Conservation (phyloP, 2,888 invertebrate species). For the Aethes cnicana region DNA sequence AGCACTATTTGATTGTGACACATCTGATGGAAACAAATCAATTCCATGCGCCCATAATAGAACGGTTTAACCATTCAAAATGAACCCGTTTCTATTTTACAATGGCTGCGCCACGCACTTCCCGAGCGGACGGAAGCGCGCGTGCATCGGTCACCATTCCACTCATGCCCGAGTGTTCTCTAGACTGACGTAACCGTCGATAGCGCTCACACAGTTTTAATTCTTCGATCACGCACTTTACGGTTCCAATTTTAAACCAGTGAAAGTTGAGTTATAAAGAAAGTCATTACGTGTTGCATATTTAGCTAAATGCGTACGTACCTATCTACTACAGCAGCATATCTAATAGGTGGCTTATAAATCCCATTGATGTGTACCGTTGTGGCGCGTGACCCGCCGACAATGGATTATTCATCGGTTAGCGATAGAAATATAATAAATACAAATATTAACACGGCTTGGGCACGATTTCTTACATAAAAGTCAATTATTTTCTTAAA, state of each 20-base stretch:
- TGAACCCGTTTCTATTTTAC: constrained; percentile 46
- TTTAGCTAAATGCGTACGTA: constrained; percentile 33
- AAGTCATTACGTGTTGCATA: constrained; percentile 56
- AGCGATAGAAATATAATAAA: constrained; percentile 39
- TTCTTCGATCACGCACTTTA: constrained; percentile 38
- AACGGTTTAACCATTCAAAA: constrained; percentile 33
- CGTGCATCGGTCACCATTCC: constrained; percentile 57
- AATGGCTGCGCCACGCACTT: constrained; percentile 50
- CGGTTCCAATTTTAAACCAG: constrained; percentile 42
- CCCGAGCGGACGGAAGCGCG: constrained; percentile 54
- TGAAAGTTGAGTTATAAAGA: constrained; percentile 62
- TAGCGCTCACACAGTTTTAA: constrained; percentile 36
- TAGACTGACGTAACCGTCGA: constrained; percentile 41
- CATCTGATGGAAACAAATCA: neutral
- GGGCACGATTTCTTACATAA: constrained; percentile 12
- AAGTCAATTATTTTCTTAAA: too few species aligned
- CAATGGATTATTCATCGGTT: constrained; percentile 43
- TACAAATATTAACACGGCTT: constrained; percentile 29
- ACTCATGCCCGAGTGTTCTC: constrained; percentile 50
- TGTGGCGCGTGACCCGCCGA: constrained; percentile 57
- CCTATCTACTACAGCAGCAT: constrained; percentile 34
- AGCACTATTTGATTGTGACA: too few species aligned
- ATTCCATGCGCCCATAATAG: neutral
- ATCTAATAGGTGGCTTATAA: constrained; percentile 52
- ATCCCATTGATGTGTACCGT: constrained; percentile 60